These are phyloP conservation scores for Phocides pigmalion DNA, from an alignment of 1,140 invertebrate genomes.

Conservation along the genomic window DNA sequence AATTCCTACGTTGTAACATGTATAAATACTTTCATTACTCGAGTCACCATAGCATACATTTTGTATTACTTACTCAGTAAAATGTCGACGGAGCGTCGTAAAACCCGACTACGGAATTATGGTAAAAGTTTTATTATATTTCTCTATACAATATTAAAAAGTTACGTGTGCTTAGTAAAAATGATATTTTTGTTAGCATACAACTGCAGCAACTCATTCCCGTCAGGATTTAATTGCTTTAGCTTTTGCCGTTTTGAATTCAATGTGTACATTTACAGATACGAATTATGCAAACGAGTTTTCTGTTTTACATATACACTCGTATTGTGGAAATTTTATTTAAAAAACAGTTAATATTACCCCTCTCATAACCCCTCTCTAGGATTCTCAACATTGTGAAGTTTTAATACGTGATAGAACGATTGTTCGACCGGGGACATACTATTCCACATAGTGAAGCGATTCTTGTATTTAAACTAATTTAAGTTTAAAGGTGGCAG, in stretches of 20 bases:
- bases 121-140: slow-evolving; percentile 8
- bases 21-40: neutral
- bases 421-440: no score
- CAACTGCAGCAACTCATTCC: neutral
- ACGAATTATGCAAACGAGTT: slow-evolving; percentile 2
- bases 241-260: slow-evolving; percentile 1
- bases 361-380: no score
- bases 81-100: neutral
- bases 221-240: slow-evolving; percentile 23
- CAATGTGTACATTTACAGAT: slow-evolving; percentile 9
- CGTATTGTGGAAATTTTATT: no score
- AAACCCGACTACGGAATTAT: neutral
- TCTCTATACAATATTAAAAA: slow-evolving; percentile 11
- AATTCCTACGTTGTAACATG: neutral
- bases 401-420: no score
- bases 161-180: neutral
- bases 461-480: no score
- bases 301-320: neutral
- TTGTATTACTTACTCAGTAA: neutral
- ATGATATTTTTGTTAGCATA: neutral
- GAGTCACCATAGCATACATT: neutral
- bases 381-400: no score
- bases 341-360: no score
- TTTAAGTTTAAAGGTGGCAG: no score
- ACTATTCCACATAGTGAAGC: no score